phyloP scores from a whole-genome alignment of 2,797 vertebrate species.

The Halcyon leucocephala region DNA sequence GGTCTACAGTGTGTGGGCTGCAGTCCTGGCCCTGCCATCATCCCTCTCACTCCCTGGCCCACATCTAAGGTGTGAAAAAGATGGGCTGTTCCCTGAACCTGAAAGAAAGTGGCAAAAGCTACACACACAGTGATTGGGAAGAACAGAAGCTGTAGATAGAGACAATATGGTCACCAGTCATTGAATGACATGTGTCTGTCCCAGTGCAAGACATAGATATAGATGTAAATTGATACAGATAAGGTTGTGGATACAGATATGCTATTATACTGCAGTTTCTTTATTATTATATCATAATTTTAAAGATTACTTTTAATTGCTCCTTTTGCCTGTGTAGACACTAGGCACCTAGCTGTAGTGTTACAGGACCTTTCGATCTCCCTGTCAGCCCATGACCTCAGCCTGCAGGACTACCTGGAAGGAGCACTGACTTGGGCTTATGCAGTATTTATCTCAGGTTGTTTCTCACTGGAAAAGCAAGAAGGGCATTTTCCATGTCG shows the following conservation, averaged over 20 bases:
- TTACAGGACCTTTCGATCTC: background rate
- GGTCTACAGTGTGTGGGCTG: background rate
- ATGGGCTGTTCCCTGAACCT: background rate
- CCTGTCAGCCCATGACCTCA: background rate
- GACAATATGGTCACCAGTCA: background rate
- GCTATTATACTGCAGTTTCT: rapidly evolving
- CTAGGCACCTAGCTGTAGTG: background rate
- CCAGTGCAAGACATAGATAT: rapidly evolving
- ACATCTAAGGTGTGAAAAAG: background rate
- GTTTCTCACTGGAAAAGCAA: background rate
- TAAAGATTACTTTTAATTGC: background rate
- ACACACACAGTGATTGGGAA: rapidly evolving
- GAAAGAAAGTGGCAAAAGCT: background rate
- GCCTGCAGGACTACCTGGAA: background rate
- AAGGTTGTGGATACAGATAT: background rate
- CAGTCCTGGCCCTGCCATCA: rapidly evolving
- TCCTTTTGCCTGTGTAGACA: background rate
- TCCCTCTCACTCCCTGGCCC: background rate
- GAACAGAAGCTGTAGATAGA: background rate
- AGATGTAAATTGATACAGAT: background rate
- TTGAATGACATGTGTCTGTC: rapidly evolving
- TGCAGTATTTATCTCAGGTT: background rate
- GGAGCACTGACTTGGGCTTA: background rate
- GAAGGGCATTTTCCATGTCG: background rate
- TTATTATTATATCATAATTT: background rate